Evolutionary conservation across 2,888 invertebrate genomes (phyloP).

Genomic region (Troglohyphantes excavatus): DNA sequence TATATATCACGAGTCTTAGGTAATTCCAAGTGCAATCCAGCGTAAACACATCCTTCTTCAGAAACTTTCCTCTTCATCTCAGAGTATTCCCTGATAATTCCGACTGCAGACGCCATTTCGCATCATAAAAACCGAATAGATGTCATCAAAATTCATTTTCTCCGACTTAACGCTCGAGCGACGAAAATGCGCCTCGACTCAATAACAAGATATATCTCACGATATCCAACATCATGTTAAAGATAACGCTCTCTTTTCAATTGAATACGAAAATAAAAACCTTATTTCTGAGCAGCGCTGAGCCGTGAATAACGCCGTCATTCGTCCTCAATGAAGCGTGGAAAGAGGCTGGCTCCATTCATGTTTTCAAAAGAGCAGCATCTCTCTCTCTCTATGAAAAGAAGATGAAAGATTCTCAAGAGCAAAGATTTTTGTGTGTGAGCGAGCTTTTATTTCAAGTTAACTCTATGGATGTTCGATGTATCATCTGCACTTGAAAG

Average conservation of each 20-base stretch:
- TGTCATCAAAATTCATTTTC: conserved; percentile 5
- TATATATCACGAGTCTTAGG: too few relatives aligned
- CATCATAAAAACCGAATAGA: background rate
- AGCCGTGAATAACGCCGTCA: conserved; percentile 46
- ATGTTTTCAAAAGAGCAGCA: conserved; percentile 58
- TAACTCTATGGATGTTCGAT: conserved; percentile 44
- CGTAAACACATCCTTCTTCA: background rate
- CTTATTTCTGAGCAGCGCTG: conserved; percentile 12
- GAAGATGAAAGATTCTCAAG: conserved; percentile 1
- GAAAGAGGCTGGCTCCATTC: conserved; percentile 43
- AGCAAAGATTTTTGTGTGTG: background rate
- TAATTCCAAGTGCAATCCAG: background rate
- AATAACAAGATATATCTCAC: conserved; percentile 1
- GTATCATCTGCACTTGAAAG: conserved; percentile 30
- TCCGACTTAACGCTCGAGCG: background rate
- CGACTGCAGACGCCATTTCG: background rate
- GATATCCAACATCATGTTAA: conserved; percentile 35
- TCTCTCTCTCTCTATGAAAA: background rate
- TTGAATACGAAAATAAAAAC: conserved; percentile 57
- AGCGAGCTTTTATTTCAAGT: conserved; percentile 43
- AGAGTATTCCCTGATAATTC: background rate
- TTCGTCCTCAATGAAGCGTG: conserved; percentile 63
- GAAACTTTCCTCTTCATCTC: background rate
- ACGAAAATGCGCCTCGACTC: background rate
- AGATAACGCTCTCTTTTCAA: conserved; percentile 60